Evolutionary conservation across 2,113 vertebrate genomes (phyloP).

Genomic region (Menidia beryllina): DNA sequence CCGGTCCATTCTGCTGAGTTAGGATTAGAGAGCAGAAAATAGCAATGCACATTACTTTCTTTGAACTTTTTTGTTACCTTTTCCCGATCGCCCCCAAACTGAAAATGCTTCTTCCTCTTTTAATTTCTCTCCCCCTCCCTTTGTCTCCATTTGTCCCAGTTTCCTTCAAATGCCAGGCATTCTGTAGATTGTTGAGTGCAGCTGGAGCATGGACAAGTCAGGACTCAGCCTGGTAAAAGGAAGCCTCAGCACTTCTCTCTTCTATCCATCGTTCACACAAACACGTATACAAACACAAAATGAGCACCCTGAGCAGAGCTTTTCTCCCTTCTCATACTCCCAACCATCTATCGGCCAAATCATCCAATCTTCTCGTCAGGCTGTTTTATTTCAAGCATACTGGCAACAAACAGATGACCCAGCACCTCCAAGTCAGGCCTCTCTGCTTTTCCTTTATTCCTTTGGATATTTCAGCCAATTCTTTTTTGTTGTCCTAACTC

Average conservation of each 20-base stretch:
- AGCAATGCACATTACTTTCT: neutral
- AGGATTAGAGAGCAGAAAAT: neutral
- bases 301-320: slow-evolving; percentile 56
- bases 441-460: neutral
- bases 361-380: slow-evolving; percentile 53
- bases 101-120: slow-evolving; percentile 4
- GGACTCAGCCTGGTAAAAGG: slow-evolving; percentile 58
- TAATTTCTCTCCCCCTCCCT: slow-evolving; percentile 19
- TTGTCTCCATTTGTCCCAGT: slow-evolving; percentile 14
- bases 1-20: neutral
- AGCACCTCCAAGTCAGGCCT: slow-evolving; percentile 27
- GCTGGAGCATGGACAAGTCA: slow-evolving; percentile 60
- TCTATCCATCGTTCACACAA: neutral
- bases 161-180: slow-evolving; percentile 68
- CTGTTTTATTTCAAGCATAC: slow-evolving; percentile 50
- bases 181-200: slow-evolving; percentile 60
- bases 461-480: neutral
- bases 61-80: neutral
- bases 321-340: slow-evolving; percentile 59
- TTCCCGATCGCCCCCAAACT: neutral
- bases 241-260: slow-evolving; percentile 55
- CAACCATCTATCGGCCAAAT: slow-evolving; percentile 40
- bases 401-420: slow-evolving; percentile 55
- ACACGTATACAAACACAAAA: slow-evolving; percentile 22
- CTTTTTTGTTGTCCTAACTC: slow-evolving; percentile 1